Evolutionary conservation across 2,888 invertebrate species (phyloP).

Genomic region (Rugalucina vietnamica): DNA sequence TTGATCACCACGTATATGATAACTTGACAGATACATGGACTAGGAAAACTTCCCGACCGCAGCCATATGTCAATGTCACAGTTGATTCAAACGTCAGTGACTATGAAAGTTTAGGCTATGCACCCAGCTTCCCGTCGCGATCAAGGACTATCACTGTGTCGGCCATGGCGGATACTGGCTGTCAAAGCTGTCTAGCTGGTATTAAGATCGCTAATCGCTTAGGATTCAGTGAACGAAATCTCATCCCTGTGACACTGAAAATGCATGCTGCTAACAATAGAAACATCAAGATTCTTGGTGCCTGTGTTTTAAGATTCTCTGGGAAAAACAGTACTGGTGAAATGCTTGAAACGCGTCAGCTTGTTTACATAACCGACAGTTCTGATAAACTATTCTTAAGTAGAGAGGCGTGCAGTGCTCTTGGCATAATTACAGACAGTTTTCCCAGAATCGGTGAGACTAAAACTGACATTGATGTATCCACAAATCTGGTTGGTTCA

Average conservation of each 20-base stretch:
- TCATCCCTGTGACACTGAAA: conserved; percentile 71
- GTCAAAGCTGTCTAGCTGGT: conserved; percentile 69
- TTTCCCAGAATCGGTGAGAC: too few relatives aligned
- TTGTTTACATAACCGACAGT: conserved; percentile 69
- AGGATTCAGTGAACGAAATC: conserved; percentile 54
- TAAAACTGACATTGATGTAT: too few relatives aligned
- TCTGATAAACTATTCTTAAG: conserved; percentile 68
- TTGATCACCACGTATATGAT: conserved; percentile 65
- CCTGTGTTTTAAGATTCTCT: conserved; percentile 62
- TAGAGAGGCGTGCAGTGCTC: conserved; percentile 65
- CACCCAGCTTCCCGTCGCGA: not conserved
- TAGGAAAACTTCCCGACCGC: conserved; percentile 40
- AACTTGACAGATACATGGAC: conserved; percentile 45
- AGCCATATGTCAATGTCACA: conserved; percentile 46
- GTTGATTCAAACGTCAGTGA: conserved; percentile 35
- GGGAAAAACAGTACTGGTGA: conserved; percentile 22
- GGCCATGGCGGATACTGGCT: conserved; percentile 67
- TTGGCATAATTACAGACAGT: conserved; percentile 62
- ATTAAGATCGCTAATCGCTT: conserved; percentile 56
- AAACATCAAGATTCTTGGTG: conserved; percentile 70
- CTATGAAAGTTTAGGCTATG: conserved; percentile 50
- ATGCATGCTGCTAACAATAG: conserved; percentile 71
- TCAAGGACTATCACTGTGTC: not conserved
- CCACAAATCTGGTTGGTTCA: too few relatives aligned
- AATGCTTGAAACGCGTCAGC: conserved; percentile 64